Percentiles rank a stretch among this genome's conserved stretches.
Evolutionary conservation across 1,140 invertebrate species (phyloP).

Genomic region (Drosophila varians): DNA sequence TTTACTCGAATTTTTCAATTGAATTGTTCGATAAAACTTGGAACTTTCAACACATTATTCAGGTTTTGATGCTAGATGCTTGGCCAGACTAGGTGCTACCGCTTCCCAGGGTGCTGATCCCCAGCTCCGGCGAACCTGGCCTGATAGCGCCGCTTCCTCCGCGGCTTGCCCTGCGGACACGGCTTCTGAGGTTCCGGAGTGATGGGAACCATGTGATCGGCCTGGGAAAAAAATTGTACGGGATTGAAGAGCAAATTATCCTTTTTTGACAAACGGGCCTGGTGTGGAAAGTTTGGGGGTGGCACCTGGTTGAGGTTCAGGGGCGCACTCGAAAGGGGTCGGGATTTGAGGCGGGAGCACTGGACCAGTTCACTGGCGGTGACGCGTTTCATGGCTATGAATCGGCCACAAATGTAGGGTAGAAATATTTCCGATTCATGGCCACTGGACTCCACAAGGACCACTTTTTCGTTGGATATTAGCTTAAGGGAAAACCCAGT

Average conservation of each 20-base stretch:
- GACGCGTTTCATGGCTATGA: neutral
- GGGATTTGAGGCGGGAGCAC: neutral
- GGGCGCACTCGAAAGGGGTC: neutral
- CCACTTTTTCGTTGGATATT: neutral
- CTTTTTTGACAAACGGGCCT: neutral
- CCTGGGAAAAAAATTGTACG: neutral
- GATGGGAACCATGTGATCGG: neutral
- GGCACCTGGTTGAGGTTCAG: neutral
- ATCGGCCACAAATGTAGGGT: neutral
- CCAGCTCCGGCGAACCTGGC: neutral
- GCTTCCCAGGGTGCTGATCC: neutral
- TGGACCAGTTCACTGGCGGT: neutral
- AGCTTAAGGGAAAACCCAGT: neutral
- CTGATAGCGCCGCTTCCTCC: neutral
- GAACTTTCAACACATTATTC: neutral
- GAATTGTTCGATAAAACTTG: neutral
- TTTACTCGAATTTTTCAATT: neutral
- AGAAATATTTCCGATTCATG: constrained; percentile 1
- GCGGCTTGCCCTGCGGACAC: neutral
- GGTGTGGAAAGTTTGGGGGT: neutral
- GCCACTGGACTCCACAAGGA: neutral
- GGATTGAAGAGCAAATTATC: neutral
- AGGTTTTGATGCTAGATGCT: neutral
- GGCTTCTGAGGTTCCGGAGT: neutral
- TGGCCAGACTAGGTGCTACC: neutral